Evolutionary conservation across 1,140 invertebrate genomes (phyloP).

Genomic region (Doryteuthis pealeii): DNA sequence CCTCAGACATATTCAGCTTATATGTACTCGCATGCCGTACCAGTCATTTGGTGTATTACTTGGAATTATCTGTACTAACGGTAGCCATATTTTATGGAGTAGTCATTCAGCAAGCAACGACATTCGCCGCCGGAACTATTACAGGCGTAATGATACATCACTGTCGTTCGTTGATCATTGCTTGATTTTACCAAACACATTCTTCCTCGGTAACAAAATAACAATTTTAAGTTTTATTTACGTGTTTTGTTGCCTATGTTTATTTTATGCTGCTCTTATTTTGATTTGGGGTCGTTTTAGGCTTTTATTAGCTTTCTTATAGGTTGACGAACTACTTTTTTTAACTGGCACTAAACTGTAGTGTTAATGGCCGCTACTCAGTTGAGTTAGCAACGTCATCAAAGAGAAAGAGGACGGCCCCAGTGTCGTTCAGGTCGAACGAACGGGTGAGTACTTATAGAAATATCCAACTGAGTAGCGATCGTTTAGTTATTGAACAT

Average conservation of each 20-base stretch:
- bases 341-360: neutral
- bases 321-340: too few relatives aligned
- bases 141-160: neutral
- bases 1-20: constrained; percentile 3
- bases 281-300: too few relatives aligned
- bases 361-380: neutral
- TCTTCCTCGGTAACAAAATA: too few relatives aligned
- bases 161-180: neutral
- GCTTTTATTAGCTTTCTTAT: too few relatives aligned
- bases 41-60: neutral
- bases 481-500: too few relatives aligned
- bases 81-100: constrained; percentile 11
- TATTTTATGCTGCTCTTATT: too few relatives aligned
- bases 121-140: constrained; percentile 14
- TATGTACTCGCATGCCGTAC: constrained; percentile 1
- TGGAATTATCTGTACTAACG: neutral
- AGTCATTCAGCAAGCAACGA: constrained; percentile 3
- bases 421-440: neutral
- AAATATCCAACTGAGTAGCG: neutral
- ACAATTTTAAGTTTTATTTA: too few relatives aligned
- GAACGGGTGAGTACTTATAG: neutral
- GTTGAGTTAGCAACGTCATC: constrained; percentile 6
- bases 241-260: too few relatives aligned
- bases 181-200: too few relatives aligned
- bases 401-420: neutral